Conservation (phyloP, 2,797 vertebrate genomes). For the Linurgus olivaceus region DNA sequence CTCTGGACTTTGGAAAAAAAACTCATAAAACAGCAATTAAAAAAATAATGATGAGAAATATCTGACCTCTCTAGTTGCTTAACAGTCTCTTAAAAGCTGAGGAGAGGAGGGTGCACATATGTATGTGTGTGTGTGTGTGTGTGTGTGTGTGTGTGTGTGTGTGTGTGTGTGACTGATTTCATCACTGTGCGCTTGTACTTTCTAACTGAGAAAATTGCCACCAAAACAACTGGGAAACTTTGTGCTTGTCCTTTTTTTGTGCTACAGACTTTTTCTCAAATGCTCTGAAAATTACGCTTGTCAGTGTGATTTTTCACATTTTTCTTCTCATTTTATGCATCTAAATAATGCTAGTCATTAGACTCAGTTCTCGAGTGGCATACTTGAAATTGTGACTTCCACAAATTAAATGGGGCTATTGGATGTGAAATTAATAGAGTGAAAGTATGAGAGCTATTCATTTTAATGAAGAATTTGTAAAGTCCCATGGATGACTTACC, state of each 20-base stretch:
- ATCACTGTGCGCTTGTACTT: neutral
- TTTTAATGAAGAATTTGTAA: conserved; percentile 2
- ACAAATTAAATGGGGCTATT: neutral
- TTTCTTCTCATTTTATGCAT: neutral
- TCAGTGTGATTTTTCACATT: neutral
- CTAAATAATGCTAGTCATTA: neutral
- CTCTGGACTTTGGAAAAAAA: neutral
- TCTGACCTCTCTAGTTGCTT: neutral
- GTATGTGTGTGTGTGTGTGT: neutral
- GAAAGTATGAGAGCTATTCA: neutral
- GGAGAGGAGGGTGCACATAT: fast-evolving
- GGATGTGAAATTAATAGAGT: neutral
- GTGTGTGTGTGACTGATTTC: neutral
- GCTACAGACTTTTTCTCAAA: neutral
- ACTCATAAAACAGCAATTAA: neutral
- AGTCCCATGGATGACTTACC: neutral
- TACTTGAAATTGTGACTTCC: neutral
- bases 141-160: neutral
- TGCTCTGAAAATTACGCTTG: neutral
- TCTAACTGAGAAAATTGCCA: neutral
- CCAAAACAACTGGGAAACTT: neutral
- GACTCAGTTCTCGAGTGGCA: neutral
- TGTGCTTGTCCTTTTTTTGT: neutral
- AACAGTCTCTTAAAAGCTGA: neutral
- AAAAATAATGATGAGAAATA: neutral